These are phyloP conservation scores for Hemibagrus wyckioides DNA, from an alignment of 2,113 vertebrate species.

Conservation along the genomic window DNA sequence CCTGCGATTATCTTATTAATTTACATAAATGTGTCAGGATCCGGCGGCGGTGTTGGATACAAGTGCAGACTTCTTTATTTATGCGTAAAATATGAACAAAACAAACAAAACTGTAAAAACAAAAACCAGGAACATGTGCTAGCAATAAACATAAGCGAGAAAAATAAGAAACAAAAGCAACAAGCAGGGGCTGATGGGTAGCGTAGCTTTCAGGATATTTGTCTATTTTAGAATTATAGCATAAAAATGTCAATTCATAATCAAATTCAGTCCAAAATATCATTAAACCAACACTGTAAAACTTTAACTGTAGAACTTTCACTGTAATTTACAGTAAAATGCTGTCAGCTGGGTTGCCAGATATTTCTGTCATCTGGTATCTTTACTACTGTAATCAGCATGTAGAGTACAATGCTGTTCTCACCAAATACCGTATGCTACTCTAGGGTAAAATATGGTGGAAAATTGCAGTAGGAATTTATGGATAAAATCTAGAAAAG, in stretches of 20 bases:
- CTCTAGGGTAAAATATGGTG: no score
- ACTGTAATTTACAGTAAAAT: no score
- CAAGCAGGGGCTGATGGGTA: background rate
- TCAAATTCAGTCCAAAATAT: background rate
- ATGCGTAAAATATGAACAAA: background rate
- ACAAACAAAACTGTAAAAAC: background rate
- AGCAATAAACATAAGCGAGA: background rate
- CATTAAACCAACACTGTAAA: background rate
- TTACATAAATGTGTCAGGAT: background rate
- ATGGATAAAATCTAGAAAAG: no score
- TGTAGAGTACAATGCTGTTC: no score
- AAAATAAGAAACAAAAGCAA: background rate
- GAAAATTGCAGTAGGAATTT: no score
- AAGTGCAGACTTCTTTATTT: background rate
- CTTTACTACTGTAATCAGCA: no score
- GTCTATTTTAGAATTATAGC: no score
- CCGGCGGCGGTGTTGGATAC: background rate
- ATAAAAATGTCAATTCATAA: background rate
- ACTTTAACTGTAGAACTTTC: no score
- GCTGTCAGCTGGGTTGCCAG: no score
- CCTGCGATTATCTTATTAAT: background rate
- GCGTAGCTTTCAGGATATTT: background rate
- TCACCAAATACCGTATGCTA: no score
- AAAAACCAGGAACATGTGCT: background rate
- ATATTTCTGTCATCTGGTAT: no score